Evolutionary conservation across 2,888 invertebrate species (phyloP).

Genomic region (Hybos culiciformis): DNA sequence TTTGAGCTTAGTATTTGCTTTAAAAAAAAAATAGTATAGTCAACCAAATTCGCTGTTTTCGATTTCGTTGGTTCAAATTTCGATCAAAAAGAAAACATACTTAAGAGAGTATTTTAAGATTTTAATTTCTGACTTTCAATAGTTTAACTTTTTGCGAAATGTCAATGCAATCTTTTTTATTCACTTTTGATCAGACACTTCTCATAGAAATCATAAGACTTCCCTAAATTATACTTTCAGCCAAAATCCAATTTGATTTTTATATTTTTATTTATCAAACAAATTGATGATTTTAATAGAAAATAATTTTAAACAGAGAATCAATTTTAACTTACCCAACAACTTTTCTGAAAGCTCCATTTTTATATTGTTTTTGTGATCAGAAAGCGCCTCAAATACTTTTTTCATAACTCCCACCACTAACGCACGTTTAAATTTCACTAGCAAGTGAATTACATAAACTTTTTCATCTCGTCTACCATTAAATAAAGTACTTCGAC

Average conservation of each 20-base stretch:
- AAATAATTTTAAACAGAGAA: neutral
- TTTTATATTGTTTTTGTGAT: conserved; percentile 24
- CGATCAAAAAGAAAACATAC: too few species aligned
- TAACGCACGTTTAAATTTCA: conserved; percentile 29
- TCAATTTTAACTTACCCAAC: conserved; percentile 16
- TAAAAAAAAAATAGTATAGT: too few species aligned
- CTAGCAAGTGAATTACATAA: conserved; percentile 29
- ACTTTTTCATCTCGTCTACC: conserved; percentile 22
- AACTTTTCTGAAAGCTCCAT: conserved; percentile 25
- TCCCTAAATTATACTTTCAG: too few species aligned
- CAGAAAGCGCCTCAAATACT: conserved; percentile 29
- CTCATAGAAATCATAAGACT: too few species aligned
- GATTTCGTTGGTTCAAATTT: too few species aligned
- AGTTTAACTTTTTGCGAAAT: too few species aligned
- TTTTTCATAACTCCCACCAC: conserved; percentile 26
- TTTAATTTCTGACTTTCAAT: too few species aligned
- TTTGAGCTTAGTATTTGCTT: too few species aligned
- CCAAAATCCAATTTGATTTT: neutral
- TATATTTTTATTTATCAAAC: neutral
- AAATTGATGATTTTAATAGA: neutral
- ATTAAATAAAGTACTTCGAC: conserved; percentile 18
- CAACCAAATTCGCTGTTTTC: too few species aligned
- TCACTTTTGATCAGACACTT: too few species aligned
- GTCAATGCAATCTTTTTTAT: too few species aligned
- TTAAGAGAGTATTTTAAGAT: too few species aligned